Conservation (phyloP, 2,797 vertebrate species). For the Anas capensis region DNA sequence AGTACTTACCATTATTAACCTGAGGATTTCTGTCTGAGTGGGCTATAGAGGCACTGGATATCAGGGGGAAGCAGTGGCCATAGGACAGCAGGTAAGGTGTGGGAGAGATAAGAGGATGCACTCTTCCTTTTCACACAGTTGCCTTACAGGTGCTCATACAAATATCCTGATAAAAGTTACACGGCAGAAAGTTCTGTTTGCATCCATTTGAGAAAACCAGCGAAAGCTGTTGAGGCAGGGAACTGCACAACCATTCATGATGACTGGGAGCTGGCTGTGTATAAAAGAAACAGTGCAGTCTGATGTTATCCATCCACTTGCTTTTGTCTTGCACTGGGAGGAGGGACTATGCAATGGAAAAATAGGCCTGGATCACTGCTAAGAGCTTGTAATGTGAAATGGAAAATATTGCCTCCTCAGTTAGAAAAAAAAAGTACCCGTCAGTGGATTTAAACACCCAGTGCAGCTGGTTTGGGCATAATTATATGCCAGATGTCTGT, state of each 20-base stretch:
- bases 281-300: neutral
- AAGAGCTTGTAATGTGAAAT: neutral
- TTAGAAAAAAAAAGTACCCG: neutral
- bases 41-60: neutral
- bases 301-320: neutral
- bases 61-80: neutral
- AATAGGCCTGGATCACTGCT: neutral
- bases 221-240: rapidly evolving
- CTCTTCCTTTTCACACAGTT: neutral
- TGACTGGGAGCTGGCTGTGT: rapidly evolving
- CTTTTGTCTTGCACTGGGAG: neutral
- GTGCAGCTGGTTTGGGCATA: slow-evolving; percentile 5
- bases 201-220: rapidly evolving
- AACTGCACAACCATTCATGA: rapidly evolving
- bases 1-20: slow-evolving; percentile 66
- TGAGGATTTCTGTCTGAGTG: slow-evolving; percentile 45
- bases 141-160: neutral
- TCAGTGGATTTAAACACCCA: neutral
- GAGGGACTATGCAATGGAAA: neutral
- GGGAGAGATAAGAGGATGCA: neutral
- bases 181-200: neutral
- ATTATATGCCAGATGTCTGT: slow-evolving; percentile 26
- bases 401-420: neutral
- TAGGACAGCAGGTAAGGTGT: neutral
- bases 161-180: neutral